Conservation (phyloP, 1,140 invertebrate species). For the Carposina sasakii region DNA sequence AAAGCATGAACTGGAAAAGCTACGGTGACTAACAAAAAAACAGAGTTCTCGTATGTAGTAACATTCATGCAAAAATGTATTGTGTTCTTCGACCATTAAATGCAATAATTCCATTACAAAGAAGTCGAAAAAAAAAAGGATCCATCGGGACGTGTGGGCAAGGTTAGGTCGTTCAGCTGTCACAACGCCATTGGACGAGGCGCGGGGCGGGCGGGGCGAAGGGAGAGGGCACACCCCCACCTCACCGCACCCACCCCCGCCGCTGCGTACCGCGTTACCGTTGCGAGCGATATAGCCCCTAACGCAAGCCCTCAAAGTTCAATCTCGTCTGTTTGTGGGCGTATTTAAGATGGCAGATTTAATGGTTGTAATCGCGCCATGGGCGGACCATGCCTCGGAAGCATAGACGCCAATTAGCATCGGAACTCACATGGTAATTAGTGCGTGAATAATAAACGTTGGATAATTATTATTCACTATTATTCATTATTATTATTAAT, state of each 20-base stretch:
- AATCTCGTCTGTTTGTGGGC: slow-evolving; percentile 26
- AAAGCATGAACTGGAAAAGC: no score
- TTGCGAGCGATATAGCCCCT: slow-evolving; percentile 38
- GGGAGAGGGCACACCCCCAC: slow-evolving; percentile 47
- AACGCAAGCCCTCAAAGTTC: slow-evolving; percentile 27
- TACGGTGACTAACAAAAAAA: no score
- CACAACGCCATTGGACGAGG: slow-evolving; percentile 38
- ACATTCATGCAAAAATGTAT: no score
- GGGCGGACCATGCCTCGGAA: slow-evolving; percentile 59
- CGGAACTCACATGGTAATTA: slow-evolving; percentile 45
- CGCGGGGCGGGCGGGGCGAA: slow-evolving; percentile 48
- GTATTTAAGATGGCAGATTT: slow-evolving; percentile 29
- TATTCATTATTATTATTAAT: no score
- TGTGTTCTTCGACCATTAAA: no score
- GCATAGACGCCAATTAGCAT: slow-evolving; percentile 63
- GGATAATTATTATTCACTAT: no score
- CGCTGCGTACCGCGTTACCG: slow-evolving; percentile 38
- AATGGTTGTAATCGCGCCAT: slow-evolving; percentile 62
- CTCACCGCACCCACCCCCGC: slow-evolving; percentile 49
- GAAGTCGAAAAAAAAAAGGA: slow-evolving; percentile 51
- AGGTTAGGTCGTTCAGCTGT: slow-evolving; percentile 53
- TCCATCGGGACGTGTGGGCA: slow-evolving; percentile 55
- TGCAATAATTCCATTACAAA: slow-evolving; percentile 37
- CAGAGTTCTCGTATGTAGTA: no score
- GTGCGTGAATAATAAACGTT: slow-evolving; percentile 42